phyloP scores from a whole-genome alignment of 2,888 invertebrate species.

The Eupsilia transversa region DNA sequence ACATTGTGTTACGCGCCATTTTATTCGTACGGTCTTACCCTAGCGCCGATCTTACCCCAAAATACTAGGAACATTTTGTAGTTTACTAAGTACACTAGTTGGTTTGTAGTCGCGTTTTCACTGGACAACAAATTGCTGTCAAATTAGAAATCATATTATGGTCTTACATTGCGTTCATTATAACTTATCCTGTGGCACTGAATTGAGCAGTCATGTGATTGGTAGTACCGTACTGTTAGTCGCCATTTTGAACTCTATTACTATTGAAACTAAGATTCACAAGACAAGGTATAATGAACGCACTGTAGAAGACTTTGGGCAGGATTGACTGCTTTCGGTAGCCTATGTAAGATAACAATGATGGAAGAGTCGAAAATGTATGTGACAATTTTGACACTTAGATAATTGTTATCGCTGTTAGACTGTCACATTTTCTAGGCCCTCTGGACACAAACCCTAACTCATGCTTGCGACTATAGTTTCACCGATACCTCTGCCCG shows the following conservation, averaged over 20 bases:
- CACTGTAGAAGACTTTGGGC: neutral
- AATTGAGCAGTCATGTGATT: too few relatives aligned
- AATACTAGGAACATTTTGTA: constrained; percentile 55
- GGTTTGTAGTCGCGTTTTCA: constrained; percentile 24
- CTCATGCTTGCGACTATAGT: neutral
- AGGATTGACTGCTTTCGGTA: neutral
- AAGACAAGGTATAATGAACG: too few relatives aligned
- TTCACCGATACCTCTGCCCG: too few relatives aligned
- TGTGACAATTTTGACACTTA: too few relatives aligned
- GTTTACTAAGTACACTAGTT: constrained; percentile 44
- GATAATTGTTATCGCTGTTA: too few relatives aligned
- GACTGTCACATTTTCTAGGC: neutral
- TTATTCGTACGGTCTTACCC: neutral
- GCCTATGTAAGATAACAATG: too few relatives aligned
- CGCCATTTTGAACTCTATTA: too few relatives aligned
- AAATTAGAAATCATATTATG: neutral
- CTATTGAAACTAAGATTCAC: too few relatives aligned
- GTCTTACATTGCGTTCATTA: neutral
- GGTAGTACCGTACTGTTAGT: too few relatives aligned
- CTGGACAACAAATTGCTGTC: neutral
- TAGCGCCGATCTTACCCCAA: neutral
- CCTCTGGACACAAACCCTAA: neutral
- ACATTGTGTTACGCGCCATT: neutral
- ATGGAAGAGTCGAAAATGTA: too few relatives aligned
- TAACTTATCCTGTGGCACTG: too few relatives aligned